These are phyloP conservation scores for Cyphomyrus plagiostoma DNA, from an alignment of 2,113 vertebrate genomes.

Conservation along the genomic window DNA sequence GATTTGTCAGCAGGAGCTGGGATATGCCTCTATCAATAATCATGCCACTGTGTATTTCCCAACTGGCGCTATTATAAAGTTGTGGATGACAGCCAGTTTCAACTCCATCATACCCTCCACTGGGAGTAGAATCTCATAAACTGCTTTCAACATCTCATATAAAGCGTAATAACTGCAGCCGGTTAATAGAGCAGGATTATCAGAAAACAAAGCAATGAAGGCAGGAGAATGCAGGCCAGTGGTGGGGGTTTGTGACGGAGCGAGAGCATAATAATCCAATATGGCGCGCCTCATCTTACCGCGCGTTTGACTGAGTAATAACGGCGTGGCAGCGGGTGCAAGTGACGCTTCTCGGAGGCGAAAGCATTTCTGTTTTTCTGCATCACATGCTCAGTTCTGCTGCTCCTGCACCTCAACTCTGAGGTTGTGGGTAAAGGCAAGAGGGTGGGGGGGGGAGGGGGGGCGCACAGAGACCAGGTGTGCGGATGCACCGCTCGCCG, in stretches of 20 bases:
- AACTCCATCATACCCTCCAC: slow-evolving; percentile 78
- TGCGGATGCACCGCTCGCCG: not conserved
- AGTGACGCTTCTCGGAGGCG: not conserved
- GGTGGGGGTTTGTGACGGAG: slow-evolving; percentile 48
- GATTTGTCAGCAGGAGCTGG: slow-evolving; percentile 82
- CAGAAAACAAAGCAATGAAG: slow-evolving; percentile 61
- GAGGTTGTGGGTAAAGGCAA: not conserved
- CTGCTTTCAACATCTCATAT: slow-evolving; percentile 78
- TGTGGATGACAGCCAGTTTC: slow-evolving; percentile 77
- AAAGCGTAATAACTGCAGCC: slow-evolving; percentile 82
- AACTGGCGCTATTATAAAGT: slow-evolving; percentile 74
- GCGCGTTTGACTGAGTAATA: not conserved
- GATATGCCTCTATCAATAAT: slow-evolving; percentile 89
- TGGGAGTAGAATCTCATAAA: slow-evolving; percentile 92
- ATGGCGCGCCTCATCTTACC: not conserved
- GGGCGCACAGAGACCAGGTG: not conserved
- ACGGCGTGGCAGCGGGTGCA: too few species aligned
- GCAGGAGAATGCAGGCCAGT: slow-evolving; percentile 49
- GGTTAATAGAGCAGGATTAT: slow-evolving; percentile 69
- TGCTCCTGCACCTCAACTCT: not conserved
- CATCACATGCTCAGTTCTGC: not conserved
- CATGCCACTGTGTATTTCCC: slow-evolving; percentile 81
- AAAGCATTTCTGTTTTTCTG: not conserved
- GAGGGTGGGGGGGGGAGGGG: not conserved
- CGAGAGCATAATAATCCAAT: slow-evolving; percentile 26